Conservation (phyloP, 2,113 vertebrate species). For the Protomyctophum bolini region DNA sequence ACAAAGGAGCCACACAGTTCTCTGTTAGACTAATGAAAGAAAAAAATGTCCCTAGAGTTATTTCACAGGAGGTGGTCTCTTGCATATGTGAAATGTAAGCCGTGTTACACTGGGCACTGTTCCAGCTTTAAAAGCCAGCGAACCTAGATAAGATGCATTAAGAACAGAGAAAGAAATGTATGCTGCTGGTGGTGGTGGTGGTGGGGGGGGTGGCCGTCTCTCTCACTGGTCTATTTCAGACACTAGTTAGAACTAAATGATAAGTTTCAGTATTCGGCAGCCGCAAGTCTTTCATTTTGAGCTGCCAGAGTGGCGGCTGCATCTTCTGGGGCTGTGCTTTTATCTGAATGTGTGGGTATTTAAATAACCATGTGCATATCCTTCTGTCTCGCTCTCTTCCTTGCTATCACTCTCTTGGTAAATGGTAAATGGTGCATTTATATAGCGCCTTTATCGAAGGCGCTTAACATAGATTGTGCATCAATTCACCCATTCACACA, state of each 20-base stretch:
- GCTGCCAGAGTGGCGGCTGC: not conserved
- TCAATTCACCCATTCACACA: too few relatives aligned
- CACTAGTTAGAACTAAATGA: not conserved
- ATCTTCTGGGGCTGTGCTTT: not conserved
- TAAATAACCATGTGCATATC: not conserved
- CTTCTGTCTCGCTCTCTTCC: not conserved
- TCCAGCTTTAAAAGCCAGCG: conserved; percentile 36
- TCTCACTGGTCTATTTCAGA: conserved; percentile 14
- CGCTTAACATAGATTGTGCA: too few relatives aligned
- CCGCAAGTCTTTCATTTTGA: conserved; percentile 3
- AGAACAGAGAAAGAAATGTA: not conserved
- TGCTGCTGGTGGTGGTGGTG: not conserved
- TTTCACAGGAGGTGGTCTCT: conserved; percentile 32
- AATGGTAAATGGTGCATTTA: too few relatives aligned
- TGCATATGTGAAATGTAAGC: conserved; percentile 45
- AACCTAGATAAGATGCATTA: conserved; percentile 32
- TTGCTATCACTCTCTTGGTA: not conserved
- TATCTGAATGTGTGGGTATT: not conserved
- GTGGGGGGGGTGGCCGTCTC: not conserved
- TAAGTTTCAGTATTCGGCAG: not conserved
- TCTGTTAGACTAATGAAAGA: conserved; percentile 32
- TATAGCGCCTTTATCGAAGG: too few relatives aligned
- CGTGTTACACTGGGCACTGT: conserved; percentile 33
- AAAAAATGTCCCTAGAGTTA: conserved; percentile 18
- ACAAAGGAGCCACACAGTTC: conserved; percentile 53